A percentile compares a stretch with the other conserved stretches of the same genome.
These are phyloP conservation scores for Campylomormyrus numenius DNA, from an alignment of 2,113 vertebrate species.

Conservation along the genomic window DNA sequence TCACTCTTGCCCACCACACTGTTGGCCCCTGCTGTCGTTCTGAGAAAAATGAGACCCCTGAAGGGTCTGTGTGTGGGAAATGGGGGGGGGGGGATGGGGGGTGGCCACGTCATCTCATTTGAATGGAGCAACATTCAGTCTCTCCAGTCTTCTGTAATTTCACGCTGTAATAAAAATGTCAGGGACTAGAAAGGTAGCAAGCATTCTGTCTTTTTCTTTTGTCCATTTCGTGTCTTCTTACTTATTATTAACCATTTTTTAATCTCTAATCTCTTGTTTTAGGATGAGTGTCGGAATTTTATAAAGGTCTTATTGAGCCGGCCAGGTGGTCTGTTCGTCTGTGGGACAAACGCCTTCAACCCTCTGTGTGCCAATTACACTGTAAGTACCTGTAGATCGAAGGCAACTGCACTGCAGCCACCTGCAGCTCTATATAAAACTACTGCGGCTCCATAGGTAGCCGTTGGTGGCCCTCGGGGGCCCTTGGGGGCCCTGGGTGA, in stretches of 20 bases:
- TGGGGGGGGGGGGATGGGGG: not conserved
- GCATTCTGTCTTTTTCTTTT: not conserved
- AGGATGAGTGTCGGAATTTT: slow-evolving; percentile 95
- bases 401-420: not conserved
- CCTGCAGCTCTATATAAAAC: not conserved
- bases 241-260: slow-evolving; percentile 4
- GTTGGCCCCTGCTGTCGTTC: not conserved
- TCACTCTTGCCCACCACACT: not conserved
- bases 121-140: not conserved
- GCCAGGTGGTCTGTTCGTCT: slow-evolving; percentile 80
- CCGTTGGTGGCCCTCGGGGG: not conserved
- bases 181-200: not conserved
- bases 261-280: slow-evolving; percentile 10
- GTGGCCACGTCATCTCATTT: not conserved
- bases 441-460: not conserved
- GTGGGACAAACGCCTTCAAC: slow-evolving; percentile 96
- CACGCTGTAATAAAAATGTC: not conserved
- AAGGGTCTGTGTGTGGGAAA: not conserved
- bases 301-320: slow-evolving; percentile 86
- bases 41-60: slow-evolving; percentile 4
- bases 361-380: slow-evolving; percentile 93
- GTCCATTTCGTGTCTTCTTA: not conserved
- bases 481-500: not conserved
- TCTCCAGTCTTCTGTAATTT: not conserved
- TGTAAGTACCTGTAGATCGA: slow-evolving; percentile 61